Evolutionary conservation across 1,140 invertebrate species (phyloP), one percentile per base, ranked within the genome.

Genomic region (Zaprionus capensis): DNA sequence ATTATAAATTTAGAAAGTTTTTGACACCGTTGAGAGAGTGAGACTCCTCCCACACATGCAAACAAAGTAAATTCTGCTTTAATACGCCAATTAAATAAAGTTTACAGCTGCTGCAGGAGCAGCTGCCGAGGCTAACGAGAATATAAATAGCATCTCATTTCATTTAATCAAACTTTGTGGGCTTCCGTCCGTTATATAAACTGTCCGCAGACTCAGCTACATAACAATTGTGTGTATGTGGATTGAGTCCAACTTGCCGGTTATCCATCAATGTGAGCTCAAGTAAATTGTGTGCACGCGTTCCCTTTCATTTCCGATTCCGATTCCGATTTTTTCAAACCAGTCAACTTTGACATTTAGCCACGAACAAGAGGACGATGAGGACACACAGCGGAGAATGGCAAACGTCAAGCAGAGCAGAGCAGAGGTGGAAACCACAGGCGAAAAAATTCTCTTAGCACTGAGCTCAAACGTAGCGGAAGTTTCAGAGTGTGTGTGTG

Each of bases 281-380:
- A 51, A 69, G 57, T 2, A 56, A 46, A 17, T 51, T 22, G 46
- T 22, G 20, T 51, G 46, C 41, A 9, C 41, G n/a, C 17, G 20
- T 24, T 51, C 46, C 20, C 46, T 80, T 73, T 66, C 36, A 55
- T 67, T 80, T 83, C 63, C 58, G 53, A 44, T 68, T 57, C 17
- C 38, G 44, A 36, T 53, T 73, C 31, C 31, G 31, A 34, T 22
- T 56, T 73, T 24, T 65, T n/a, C 65, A 41, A 14, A n/a, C 41
- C 69, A 59, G 58, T 85, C 65, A 86, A 83, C 83, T 88, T 72
- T 88, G 83, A 78, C 83, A 88, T 86, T 86, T 88, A n/a, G 51
- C 15, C 6, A 26, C 24, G 34, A 38, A 53, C 9, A 51, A 34
- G 51, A 11, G 28, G 6, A 22, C 20, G 38, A 36, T 6, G 58